phyloP scores from a whole-genome alignment of 1,140 invertebrate genomes.

The Solenopsis invicta region DNA sequence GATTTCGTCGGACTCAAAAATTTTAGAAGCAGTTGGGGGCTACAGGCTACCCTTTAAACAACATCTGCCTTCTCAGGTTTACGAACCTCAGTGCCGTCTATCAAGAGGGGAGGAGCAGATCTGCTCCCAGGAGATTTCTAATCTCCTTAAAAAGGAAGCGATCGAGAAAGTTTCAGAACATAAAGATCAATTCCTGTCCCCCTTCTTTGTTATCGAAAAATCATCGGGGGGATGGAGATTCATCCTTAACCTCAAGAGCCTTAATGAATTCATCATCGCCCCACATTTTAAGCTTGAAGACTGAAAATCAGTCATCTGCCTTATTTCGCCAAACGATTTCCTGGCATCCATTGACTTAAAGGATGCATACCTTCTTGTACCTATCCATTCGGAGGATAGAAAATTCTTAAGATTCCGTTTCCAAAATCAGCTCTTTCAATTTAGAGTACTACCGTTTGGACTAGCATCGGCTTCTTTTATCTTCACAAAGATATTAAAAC shows the following conservation, averaged over 20 bases:
- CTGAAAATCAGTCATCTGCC: background rate
- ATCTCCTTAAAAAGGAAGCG: too few relatives aligned
- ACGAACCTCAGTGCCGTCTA: too few relatives aligned
- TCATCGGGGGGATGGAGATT: background rate
- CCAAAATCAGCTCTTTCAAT: too few relatives aligned
- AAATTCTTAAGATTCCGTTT: too few relatives aligned
- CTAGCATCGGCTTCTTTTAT: background rate
- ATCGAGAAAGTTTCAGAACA: background rate
- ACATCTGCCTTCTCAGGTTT: too few relatives aligned
- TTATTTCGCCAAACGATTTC: background rate
- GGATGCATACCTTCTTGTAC: background rate
- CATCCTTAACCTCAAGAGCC: too few relatives aligned
- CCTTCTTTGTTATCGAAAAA: background rate
- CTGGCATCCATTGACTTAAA: background rate
- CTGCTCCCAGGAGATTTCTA: too few relatives aligned
- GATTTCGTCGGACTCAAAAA: too few relatives aligned
- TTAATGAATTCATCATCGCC: background rate
- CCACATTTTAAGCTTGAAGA: background rate
- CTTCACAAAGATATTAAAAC: background rate
- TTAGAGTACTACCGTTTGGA: too few relatives aligned
- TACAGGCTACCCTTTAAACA: too few relatives aligned
- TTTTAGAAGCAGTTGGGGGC: too few relatives aligned
- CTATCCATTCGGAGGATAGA: background rate
- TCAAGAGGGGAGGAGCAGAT: too few relatives aligned
- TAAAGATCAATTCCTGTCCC: background rate